Evolutionary conservation across 2,888 invertebrate genomes (phyloP).

Genomic region (Eudasyphora cyanicolor): DNA sequence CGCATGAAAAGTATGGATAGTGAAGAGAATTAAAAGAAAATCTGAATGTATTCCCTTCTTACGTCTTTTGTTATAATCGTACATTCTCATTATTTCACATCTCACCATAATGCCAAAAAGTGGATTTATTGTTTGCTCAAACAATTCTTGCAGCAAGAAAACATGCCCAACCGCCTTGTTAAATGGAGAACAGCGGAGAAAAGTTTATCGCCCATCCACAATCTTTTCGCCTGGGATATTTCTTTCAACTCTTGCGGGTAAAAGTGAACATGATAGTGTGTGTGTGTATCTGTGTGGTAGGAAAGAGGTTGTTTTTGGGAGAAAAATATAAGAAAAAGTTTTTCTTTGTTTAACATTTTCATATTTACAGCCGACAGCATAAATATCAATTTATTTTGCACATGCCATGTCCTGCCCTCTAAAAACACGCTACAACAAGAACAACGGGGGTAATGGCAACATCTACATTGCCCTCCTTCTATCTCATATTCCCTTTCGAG

Average conservation of each 20-base stretch:
- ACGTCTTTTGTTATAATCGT: neutral
- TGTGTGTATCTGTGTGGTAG: neutral
- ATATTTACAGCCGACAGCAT: slow-evolving; percentile 39
- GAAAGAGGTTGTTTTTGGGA: neutral
- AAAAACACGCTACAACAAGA: neutral
- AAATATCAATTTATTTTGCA: slow-evolving; percentile 40
- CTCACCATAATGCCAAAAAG: neutral
- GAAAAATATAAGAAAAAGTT: slow-evolving; percentile 10
- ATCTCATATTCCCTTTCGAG: neutral
- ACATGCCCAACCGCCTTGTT: neutral
- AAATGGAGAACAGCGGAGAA: neutral
- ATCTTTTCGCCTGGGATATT: no score
- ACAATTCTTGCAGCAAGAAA: neutral
- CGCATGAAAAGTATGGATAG: neutral
- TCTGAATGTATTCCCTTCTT: neutral
- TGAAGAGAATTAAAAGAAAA: neutral
- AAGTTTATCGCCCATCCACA: neutral
- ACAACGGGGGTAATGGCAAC: neutral
- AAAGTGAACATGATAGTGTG: no score
- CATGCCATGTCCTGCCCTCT: neutral
- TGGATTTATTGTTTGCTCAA: neutral
- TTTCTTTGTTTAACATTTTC: slow-evolving; percentile 20
- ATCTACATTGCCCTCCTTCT: no score
- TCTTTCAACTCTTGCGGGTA: no score
- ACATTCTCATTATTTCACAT: neutral